Base-by-base conservation (phyloP, 2,113 vertebrate species). In the Anhinga rufa region DNA sequence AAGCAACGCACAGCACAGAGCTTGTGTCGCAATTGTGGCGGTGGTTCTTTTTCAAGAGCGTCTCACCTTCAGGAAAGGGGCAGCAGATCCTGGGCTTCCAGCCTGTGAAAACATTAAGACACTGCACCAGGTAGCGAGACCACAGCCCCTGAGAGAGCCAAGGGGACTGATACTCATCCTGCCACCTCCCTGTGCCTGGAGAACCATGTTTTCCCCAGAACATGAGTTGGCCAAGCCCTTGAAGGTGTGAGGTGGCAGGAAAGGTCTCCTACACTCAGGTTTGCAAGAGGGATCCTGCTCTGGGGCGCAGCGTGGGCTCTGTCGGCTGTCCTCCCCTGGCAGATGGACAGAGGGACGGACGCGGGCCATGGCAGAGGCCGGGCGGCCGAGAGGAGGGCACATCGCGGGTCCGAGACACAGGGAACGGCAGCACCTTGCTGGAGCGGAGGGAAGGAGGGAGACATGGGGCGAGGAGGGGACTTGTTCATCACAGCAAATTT, bases 171-270 rank as follows among this genome's bases (percentile, higher is more conserved):
- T 38, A 22, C 76, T 48, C 69, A 13, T 25, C 52, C 65, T 34
- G 84, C 51, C n/a, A 48, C 57, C 51, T 84, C 9, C 51, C 18
- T 10, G 4, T 6, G 29, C n/a, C 55, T 32, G 57, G 21, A 81
- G 49, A 57, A 25, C 6, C 2, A 0, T 1, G 0, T 31, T 34
- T 42, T 26, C 36, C 66, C 2, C 0, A 55, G 26, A 88, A 34
- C n/a, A 32, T 1, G 22, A 64, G 22, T 1, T 80, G 71, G 25
- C 51, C 2, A 4, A 88, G 70, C 28, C 38, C 40, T 32, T 22
- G 4, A 17, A 54, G 62, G 36, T 58, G 49, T 46, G 90, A 90
- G 51, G n/a, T 17, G 32, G 14, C 60, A 70, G 68, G 64, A 92
- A 75, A 68, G n/a, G 14, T 25, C 21, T 77, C 78, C 64, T 40